Evolutionary conservation across 2,888 invertebrate genomes (phyloP).

Genomic region (Lamellibrachia satsuma): DNA sequence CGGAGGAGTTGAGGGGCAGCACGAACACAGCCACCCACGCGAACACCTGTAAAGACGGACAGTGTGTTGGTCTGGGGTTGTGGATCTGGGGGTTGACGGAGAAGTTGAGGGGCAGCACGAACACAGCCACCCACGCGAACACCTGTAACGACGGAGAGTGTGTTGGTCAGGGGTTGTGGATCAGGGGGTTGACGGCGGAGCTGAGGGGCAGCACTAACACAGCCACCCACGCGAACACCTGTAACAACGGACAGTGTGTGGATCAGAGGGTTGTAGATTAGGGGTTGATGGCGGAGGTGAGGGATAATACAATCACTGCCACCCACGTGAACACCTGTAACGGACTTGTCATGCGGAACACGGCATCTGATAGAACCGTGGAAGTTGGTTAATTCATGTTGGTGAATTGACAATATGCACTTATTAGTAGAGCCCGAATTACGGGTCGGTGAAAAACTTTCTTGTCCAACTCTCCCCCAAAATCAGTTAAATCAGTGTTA

Average conservation of each 20-base stretch:
- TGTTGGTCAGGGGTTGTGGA: conserved; percentile 59
- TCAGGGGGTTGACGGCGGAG: conserved; percentile 69
- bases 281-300: conserved; percentile 69
- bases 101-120: conserved; percentile 33
- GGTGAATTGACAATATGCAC: too few relatives aligned
- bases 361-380: too few relatives aligned
- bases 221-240: conserved; percentile 69
- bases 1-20: conserved; percentile 68
- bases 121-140: conserved; percentile 37
- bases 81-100: conserved; percentile 33
- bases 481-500: too few relatives aligned
- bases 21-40: conserved; percentile 71
- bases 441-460: too few relatives aligned
- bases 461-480: too few relatives aligned
- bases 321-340: conserved; percentile 69
- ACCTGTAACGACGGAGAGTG: neutral
- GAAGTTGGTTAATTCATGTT: too few relatives aligned
- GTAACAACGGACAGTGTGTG: conserved; percentile 48
- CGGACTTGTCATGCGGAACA: too few relatives aligned
- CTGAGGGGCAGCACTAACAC: conserved; percentile 70
- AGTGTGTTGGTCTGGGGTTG: conserved; percentile 24
- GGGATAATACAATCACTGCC: conserved; percentile 69
- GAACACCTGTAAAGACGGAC: conserved; percentile 61
- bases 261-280: conserved; percentile 68
- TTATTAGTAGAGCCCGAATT: too few relatives aligned